These are phyloP conservation scores for Limnodromus scolopaceus DNA, from an alignment of 2,797 vertebrate genomes.

Conservation along the genomic window DNA sequence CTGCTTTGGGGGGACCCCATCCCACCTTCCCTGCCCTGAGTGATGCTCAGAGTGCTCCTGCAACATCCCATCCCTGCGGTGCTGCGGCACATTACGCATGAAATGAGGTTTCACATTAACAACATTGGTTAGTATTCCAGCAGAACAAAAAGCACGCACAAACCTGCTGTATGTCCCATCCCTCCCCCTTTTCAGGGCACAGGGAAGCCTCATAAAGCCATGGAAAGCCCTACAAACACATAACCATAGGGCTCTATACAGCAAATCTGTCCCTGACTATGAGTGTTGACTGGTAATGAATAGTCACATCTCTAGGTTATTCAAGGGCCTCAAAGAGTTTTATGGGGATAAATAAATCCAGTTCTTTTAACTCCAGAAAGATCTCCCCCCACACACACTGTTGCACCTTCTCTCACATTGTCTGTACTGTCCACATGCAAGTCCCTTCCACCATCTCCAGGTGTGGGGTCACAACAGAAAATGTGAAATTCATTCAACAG, in stretches of 20 bases:
- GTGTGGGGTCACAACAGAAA: not conserved
- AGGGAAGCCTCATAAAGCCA: not conserved
- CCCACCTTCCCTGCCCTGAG: not conserved
- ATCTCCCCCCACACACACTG: not conserved
- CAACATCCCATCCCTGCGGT: not conserved
- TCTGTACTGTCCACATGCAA: not conserved
- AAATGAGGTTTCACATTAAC: not conserved
- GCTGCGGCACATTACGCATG: rapidly evolving
- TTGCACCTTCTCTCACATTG: not conserved
- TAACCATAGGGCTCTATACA: rapidly evolving
- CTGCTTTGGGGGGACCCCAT: not conserved
- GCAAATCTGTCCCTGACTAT: not conserved
- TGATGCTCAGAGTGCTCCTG: not conserved
- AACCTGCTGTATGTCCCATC: not conserved
- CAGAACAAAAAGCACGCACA: not conserved
- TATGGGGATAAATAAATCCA: not conserved
- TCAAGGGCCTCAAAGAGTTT: not conserved
- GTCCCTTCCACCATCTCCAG: not conserved
- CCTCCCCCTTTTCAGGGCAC: not conserved
- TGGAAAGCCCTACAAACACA: not conserved
- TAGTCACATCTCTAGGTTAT: not conserved
- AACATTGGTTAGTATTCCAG: not conserved
- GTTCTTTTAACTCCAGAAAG: not conserved
- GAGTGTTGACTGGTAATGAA: not conserved
- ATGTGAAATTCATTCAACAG: not conserved